Evolutionary conservation across 2,888 invertebrate genomes (phyloP).

Genomic region (Oeneis ivallda): DNA sequence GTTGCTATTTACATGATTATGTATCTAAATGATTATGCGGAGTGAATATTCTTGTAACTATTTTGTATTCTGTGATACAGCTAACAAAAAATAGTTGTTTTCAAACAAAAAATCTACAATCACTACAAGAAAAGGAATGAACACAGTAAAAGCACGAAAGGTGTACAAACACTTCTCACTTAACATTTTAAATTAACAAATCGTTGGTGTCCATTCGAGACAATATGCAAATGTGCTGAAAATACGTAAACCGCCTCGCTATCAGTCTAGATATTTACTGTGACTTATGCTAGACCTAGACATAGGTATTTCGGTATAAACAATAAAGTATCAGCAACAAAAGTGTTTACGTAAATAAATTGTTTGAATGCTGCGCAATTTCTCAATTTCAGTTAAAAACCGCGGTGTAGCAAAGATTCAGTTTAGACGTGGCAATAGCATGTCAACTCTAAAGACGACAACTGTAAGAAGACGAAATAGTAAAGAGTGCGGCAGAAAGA

Average conservation of each 20-base stretch:
- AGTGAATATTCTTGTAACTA: too few species aligned
- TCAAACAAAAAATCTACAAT: too few species aligned
- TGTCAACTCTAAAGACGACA: too few species aligned
- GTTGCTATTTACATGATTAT: too few species aligned
- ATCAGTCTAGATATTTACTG: constrained; percentile 27
- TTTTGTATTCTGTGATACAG: too few species aligned
- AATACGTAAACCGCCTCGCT: constrained; percentile 24
- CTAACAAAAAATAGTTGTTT: too few species aligned
- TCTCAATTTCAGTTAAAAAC: constrained; percentile 4
- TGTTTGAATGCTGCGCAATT: constrained; percentile 3
- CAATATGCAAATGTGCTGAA: constrained; percentile 31
- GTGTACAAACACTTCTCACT: constrained; percentile 13
- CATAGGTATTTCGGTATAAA: constrained; percentile 23
- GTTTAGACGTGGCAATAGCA: neutral
- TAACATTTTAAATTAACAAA: constrained; percentile 24
- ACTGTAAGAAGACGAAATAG: neutral
- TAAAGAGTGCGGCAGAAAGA: neutral
- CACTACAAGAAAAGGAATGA: neutral
- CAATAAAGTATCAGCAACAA: constrained; percentile 27
- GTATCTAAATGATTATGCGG: too few species aligned
- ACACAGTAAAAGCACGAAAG: constrained; percentile 12
- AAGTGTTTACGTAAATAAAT: constrained; percentile 22
- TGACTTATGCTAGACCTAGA: constrained; percentile 24
- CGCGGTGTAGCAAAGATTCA: neutral
- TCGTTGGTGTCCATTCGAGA: constrained; percentile 21